Conservation (phyloP, 92 coral and sea anemone species). For the Scolanthus callimorphus region DNA sequence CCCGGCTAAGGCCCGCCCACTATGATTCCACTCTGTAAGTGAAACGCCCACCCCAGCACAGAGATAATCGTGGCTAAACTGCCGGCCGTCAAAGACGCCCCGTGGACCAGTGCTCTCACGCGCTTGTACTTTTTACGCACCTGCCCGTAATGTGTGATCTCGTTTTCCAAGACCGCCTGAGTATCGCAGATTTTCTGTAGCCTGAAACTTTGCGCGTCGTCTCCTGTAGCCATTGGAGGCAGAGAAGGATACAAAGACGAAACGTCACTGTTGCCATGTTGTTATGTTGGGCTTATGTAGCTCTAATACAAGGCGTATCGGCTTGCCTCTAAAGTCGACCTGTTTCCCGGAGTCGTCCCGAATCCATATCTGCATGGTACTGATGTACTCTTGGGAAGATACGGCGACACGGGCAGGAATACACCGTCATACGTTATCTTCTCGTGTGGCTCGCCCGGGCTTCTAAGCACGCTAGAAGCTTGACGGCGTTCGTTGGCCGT, state of each 20-base stretch:
- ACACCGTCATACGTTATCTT: neutral
- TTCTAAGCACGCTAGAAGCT: conserved; percentile 4
- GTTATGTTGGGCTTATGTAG: conserved; percentile 1
- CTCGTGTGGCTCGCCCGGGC: neutral
- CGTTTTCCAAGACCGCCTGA: conserved; percentile 19
- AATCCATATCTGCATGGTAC: conserved; percentile 1
- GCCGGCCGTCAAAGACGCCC: too few species aligned
- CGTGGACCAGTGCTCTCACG: too few species aligned
- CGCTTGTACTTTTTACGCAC: conserved; percentile 24
- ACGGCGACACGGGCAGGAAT: neutral
- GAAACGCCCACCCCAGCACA: too few species aligned
- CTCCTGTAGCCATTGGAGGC: too few species aligned
- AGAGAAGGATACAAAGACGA: too few species aligned
- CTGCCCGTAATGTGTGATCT: conserved; percentile 8
- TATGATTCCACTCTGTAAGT: too few species aligned
- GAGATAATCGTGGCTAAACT: too few species aligned
- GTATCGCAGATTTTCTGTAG: conserved; percentile 25
- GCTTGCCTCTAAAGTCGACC: conserved; percentile 10
- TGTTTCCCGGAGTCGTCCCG: conserved; percentile 6
- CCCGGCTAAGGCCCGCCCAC: conserved; percentile 9
- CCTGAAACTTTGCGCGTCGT: conserved; percentile 13
- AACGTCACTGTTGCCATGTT: conserved; percentile 10
- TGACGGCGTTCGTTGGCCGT: too few species aligned
- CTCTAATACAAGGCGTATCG: conserved; percentile 20
- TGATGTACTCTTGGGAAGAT: neutral